Evolutionary conservation across 2,888 invertebrate species (phyloP), one percentile per base, ranked within the genome.

Genomic region (Idaea biselata): DNA sequence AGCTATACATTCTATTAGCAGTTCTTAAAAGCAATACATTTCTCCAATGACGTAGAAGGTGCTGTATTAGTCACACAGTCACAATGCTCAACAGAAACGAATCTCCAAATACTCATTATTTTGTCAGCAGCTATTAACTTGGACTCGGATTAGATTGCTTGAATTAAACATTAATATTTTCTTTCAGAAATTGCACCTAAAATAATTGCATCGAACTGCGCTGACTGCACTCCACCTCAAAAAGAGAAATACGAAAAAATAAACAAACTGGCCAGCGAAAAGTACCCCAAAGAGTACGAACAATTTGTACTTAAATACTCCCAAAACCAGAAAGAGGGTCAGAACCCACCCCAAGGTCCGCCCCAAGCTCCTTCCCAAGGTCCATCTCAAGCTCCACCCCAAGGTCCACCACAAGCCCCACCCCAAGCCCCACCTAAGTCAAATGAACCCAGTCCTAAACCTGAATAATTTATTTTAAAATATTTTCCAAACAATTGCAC

Each of bases 221-320:
- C 61, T 0, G 65, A 70, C 11, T 78, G 78, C 54, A 73, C 74
- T 0, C 61, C 55, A 0, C 67, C 59, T 7, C 74, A 77, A 60
- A 77, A 73, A 54, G 61, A 64, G 4, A 73, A 71, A 57, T 73
- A 66, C 16, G 63, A 65, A 0, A 67, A 63, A 11, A 61, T 67
- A 8, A 64, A 64, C 57, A 60, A 61, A 59, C 58, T 63, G n/a
- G 64, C 69, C 58, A 32, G 56, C 6, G 64, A 69, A 4, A 58
- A 63, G 6, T 64, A 63, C 5, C 71, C 69, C 18, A 63, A 68
- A 16, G 67, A 72, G n/a, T 65, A 60, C n/a, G 64, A 70, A 32
- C 60, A 58, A 11, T 6, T 69, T 17, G 25, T 59, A 5, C 44
- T 14, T 6, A 44, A 44, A 14, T 44, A 44, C 44, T 44, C 44